A percentile compares a stretch with the other conserved stretches of the same genome.
phyloP scores from a whole-genome alignment of 1,140 invertebrate species.

The Lepidurus couesii region DNA sequence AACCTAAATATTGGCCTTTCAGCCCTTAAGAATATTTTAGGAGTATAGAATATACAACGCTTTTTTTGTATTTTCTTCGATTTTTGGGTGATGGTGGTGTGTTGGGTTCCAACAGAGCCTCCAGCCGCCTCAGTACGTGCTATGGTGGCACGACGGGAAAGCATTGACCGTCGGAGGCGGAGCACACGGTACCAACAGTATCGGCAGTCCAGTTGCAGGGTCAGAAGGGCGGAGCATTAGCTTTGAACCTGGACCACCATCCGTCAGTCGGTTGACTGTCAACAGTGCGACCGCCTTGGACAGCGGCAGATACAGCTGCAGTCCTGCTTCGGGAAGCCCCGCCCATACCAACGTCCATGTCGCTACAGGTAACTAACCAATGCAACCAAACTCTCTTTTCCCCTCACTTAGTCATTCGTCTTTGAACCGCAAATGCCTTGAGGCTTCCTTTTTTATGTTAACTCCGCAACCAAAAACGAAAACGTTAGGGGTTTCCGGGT shows the following conservation, averaged over 20 bases:
- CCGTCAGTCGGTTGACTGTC: slow-evolving; percentile 33
- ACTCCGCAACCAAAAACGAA: too few relatives aligned
- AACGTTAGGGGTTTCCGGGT: too few relatives aligned
- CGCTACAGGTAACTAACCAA: slow-evolving; percentile 30
- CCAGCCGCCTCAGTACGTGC: slow-evolving; percentile 34
- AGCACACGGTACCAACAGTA: slow-evolving; percentile 7
- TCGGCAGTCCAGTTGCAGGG: neutral
- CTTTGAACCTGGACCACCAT: slow-evolving; percentile 34
- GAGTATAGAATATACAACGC: too few relatives aligned
- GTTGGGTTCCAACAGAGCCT: slow-evolving; percentile 22
- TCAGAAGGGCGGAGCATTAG: slow-evolving; percentile 25
- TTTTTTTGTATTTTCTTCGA: too few relatives aligned
- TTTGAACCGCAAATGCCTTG: too few relatives aligned
- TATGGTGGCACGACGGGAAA: slow-evolving; percentile 31
- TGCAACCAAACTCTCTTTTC: neutral
- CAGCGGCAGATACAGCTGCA: slow-evolving; percentile 33
- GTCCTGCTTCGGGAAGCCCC: slow-evolving; percentile 31
- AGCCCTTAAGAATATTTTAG: neutral
- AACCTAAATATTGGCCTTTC: neutral
- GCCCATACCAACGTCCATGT: slow-evolving; percentile 34
- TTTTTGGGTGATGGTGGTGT: too few relatives aligned
- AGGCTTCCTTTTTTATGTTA: too few relatives aligned
- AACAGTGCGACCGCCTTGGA: slow-evolving; percentile 27
- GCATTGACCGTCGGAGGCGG: slow-evolving; percentile 30
- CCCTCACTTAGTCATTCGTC: neutral